Percentiles rank a stretch among this genome's conserved stretches.
Evolutionary conservation across 2,888 invertebrate genomes (phyloP).

Genomic region (Drosophila subquinaria): DNA sequence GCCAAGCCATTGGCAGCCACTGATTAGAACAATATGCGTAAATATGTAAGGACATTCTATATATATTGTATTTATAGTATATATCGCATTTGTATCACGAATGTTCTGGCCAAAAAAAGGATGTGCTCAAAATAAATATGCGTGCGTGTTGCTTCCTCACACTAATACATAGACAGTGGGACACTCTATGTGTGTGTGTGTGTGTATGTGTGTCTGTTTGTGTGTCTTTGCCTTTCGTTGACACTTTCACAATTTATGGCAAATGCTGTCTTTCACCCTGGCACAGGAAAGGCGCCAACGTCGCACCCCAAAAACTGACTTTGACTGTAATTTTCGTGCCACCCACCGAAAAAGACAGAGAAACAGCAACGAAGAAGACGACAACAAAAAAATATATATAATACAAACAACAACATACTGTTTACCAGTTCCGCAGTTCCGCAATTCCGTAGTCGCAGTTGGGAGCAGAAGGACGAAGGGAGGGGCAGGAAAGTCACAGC

Average conservation of each 20-base stretch:
- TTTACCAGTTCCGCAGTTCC: slow-evolving; percentile 71
- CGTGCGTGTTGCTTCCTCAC: slow-evolving; percentile 80
- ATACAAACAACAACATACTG: slow-evolving; percentile 48
- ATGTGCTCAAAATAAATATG: slow-evolving; percentile 80
- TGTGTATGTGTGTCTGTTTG: slow-evolving; percentile 34
- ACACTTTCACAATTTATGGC: slow-evolving; percentile 83
- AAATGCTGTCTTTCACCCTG: slow-evolving; percentile 75
- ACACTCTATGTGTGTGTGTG: slow-evolving; percentile 11
- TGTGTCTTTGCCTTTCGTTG: slow-evolving; percentile 78
- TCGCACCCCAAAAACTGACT: slow-evolving; percentile 52
- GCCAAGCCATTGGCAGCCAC: slow-evolving; percentile 52
- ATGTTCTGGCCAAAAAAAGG: slow-evolving; percentile 54
- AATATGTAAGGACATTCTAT: slow-evolving; percentile 65
- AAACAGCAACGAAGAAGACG: slow-evolving; percentile 27
- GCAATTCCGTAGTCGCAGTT: slow-evolving; percentile 34
- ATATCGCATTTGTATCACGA: slow-evolving; percentile 59
- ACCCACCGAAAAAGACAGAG: slow-evolving; percentile 52
- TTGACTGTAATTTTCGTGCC: slow-evolving; percentile 72
- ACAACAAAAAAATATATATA: slow-evolving; percentile 24
- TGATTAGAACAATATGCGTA: slow-evolving; percentile 79
- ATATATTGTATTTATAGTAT: slow-evolving; percentile 59
- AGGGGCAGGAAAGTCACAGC: neutral
- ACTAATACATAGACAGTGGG: slow-evolving; percentile 34
- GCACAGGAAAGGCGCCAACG: slow-evolving; percentile 72
- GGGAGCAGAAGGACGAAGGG: neutral